A percentile compares a stretch with the other conserved stretches of the same genome.
Evolutionary conservation across 2,113 vertebrate species (phyloP).

Genomic region (Morone saxatilis): DNA sequence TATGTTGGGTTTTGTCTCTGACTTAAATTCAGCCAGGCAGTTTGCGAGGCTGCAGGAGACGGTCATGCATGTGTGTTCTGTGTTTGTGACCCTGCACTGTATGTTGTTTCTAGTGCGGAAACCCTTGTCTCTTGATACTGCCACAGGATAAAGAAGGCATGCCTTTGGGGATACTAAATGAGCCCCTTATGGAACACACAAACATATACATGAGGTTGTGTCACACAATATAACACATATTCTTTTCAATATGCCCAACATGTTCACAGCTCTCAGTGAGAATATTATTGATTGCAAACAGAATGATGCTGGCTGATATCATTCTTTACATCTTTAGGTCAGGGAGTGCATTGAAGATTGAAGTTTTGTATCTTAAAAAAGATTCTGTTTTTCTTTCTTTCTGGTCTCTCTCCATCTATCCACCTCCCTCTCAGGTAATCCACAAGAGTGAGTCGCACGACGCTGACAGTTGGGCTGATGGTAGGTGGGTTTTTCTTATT

Average conservation of each 20-base stretch:
- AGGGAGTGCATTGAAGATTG: background rate
- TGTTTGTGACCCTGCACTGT: slow-evolving; percentile 18
- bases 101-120: slow-evolving; percentile 32
- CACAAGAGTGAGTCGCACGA: slow-evolving; percentile 53
- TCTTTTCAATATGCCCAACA: background rate
- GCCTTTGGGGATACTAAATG: slow-evolving; percentile 52
- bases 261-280: background rate
- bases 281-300: slow-evolving; percentile 28
- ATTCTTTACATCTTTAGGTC: background rate
- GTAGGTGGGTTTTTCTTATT: slow-evolving; percentile 73
- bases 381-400: slow-evolving; percentile 26
- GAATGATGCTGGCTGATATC: background rate
- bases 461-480: slow-evolving; percentile 73
- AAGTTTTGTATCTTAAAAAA: slow-evolving; percentile 20
- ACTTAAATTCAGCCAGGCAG: background rate
- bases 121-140: slow-evolving; percentile 27
- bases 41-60: slow-evolving; percentile 8
- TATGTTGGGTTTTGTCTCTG: background rate
- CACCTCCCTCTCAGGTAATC: slow-evolving; percentile 62
- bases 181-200: slow-evolving; percentile 35
- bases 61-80: background rate
- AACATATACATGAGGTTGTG: slow-evolving; percentile 5
- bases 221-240: background rate
- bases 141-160: slow-evolving; percentile 8
- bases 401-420: slow-evolving; percentile 8